Conservation (phyloP, 2,113 vertebrate species). For the Scomber japonicus region DNA sequence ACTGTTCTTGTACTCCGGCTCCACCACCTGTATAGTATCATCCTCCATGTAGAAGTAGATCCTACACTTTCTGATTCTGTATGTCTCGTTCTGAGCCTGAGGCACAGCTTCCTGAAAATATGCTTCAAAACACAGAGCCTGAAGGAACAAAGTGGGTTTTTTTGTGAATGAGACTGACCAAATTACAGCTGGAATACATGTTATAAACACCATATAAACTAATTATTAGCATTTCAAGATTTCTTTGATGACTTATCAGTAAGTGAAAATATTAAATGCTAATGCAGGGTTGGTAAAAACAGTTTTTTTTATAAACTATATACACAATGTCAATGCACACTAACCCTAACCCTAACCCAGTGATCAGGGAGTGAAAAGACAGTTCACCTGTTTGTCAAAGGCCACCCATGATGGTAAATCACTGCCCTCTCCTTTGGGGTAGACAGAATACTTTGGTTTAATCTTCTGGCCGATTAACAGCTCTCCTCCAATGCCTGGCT, state of each 20-base stretch:
- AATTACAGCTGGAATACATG: neutral
- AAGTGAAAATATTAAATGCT: no score
- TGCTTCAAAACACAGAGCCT: slow-evolving; percentile 92
- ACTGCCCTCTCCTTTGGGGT: slow-evolving; percentile 78
- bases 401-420: slow-evolving; percentile 88
- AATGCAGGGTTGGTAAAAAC: no score
- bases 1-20: slow-evolving; percentile 89
- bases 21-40: slow-evolving; percentile 93
- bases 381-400: slow-evolving; percentile 93
- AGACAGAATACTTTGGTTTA: slow-evolving; percentile 81
- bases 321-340: neutral
- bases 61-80: slow-evolving; percentile 90
- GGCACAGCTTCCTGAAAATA: slow-evolving; percentile 89
- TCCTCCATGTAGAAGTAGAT: slow-evolving; percentile 95
- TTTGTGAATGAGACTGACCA: neutral
- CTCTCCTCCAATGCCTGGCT: slow-evolving; percentile 90
- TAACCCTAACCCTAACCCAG: no score
- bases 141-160: slow-evolving; percentile 15
- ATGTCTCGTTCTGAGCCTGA: slow-evolving; percentile 84
- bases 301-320: no score
- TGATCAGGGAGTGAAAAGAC: no score
- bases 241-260: neutral
- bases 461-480: slow-evolving; percentile 83
- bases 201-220: no score
- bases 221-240: neutral